Conservation (phyloP, 2,113 vertebrate genomes). For the Xiphophorus maculatus region DNA sequence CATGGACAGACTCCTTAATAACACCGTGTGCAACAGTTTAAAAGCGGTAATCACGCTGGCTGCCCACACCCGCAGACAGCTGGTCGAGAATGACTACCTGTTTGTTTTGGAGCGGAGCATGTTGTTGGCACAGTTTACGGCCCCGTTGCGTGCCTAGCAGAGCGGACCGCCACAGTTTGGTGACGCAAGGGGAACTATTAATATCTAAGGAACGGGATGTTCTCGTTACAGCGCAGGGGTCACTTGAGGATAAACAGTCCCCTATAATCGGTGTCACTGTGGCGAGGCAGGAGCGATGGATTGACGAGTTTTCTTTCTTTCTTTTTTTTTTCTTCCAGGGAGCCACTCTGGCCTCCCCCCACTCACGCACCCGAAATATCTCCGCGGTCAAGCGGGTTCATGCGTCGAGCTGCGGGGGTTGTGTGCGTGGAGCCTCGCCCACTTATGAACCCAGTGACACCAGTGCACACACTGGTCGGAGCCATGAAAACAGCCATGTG, state of each 20-base stretch:
- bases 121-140: conserved; percentile 64
- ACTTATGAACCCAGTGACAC: conserved; percentile 78
- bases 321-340: not conserved
- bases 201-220: conserved; percentile 83
- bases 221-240: conserved; percentile 78
- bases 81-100: conserved; percentile 57
- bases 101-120: conserved; percentile 58
- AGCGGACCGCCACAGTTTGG: conserved; percentile 73
- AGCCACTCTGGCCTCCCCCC: not conserved
- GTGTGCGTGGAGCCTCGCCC: conserved; percentile 70
- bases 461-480: conserved; percentile 55
- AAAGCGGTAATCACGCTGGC: conserved; percentile 38
- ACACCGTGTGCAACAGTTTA: conserved; percentile 43
- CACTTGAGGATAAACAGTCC: conserved; percentile 73
- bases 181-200: conserved; percentile 84
- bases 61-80: conserved; percentile 43
- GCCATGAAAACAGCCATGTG: conserved; percentile 61
- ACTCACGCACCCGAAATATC: conserved; percentile 8
- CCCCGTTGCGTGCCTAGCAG: conserved; percentile 76
- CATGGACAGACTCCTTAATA: conserved; percentile 29
- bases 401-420: conserved; percentile 17
- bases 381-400: conserved; percentile 27
- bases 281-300: not conserved
- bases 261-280: conserved; percentile 14
- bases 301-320: not conserved